Base-by-base conservation (phyloP, 2,888 invertebrate genomes). In the Diarsia brunnea region DNA sequence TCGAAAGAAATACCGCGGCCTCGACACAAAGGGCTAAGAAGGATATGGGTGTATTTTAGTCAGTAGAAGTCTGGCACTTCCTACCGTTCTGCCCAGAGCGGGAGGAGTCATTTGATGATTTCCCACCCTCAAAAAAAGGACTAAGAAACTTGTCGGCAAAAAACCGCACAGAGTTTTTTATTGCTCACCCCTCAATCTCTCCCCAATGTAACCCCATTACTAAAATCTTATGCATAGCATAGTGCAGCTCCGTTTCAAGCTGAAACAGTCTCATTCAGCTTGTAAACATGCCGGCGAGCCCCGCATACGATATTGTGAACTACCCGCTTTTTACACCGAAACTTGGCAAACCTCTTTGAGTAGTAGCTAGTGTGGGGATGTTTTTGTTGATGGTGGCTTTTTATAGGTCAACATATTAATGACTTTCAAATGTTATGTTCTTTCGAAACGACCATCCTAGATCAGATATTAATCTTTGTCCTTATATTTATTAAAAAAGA, bases 171-270 rank as follows among this genome's bases (percentile, higher is more conserved):
- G n/a, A n/a, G n/a, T n/a, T n/a, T n/a, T n/a, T n/a, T n/a, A n/a
- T n/a, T n/a, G n/a, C n/a, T n/a, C n/a, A n/a, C n/a, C n/a, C n/a
- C 77, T 65, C 84, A 64, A 1, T 2, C 75, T 49, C 47, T 24
- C 19, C 10, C 14, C 66, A 86, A 68, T 69, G 55, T 74, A 43
- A 5, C n/a, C 49, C 21, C 67, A 19, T 58, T 74, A 66, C 80
- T 76, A 90, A 81, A 90, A 90, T 89, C 87, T 89, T 90, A 91
- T 91, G 92, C 91, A 91, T 91, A 91, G 87, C 84, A 84, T 87
- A 91, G 91, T 88, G 87, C 79, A 86, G 86, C 86, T 89, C 78
- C 84, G 87, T 91, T 92, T 88, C 91, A 88, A 78, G 75, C 85
- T 90, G 88, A 90, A 91, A 90, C 90, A 90, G 89, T 88, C 87